Evolutionary conservation across 37 sponge, comb jelly and placozoan genomes (phyloP), one percentile per base, ranked within the genome.

Genomic region (Oopsacas minuta): DNA sequence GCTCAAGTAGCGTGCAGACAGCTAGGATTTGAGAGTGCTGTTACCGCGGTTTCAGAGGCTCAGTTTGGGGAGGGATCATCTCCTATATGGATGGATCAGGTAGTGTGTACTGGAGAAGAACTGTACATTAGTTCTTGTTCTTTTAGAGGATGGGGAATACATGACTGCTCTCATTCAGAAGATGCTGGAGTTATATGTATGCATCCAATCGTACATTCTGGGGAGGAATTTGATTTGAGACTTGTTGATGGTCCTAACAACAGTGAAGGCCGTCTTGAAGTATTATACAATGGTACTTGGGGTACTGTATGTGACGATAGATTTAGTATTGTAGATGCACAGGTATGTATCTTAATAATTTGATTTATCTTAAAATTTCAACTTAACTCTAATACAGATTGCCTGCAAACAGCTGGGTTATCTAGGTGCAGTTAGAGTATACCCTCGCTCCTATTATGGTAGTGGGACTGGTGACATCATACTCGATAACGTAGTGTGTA

Each of bases 161-260:
- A 82, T 28, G 83, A 82, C 28, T 82, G 83, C 39, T 82, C 86
- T 23, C 12, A 81, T 36, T n/a, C 81, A 34, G 75, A 85, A 23
- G 22, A 85, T 37, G 86, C 75, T 39, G 39, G 81, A 28, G 39
- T 81, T 10, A 20, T 36, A 22, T 36, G 53, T 38, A 81, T 1
- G 75, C 75, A 61, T 12, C 30, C 75, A 32, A 61, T n/a, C 5
- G 75, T 61, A 34, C 30, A 61, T n/a, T 61, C 30, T n/a, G 75
- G 75, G 28, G 75, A 61, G 22, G 28, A 20, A n/a, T 61, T 61
- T 34, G 28, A 12, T 25, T 34, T 61, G 28, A 61, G 75, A 61
- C 30, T 61, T 25, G 30, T 61, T 25, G 30, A 12, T n/a, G 75
- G 75, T 20, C 5, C 75, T n/a, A 61, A 34, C 30, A n/a, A 12